Conservation (phyloP, 2,888 invertebrate genomes). For the Neoaliturus tenellus region DNA sequence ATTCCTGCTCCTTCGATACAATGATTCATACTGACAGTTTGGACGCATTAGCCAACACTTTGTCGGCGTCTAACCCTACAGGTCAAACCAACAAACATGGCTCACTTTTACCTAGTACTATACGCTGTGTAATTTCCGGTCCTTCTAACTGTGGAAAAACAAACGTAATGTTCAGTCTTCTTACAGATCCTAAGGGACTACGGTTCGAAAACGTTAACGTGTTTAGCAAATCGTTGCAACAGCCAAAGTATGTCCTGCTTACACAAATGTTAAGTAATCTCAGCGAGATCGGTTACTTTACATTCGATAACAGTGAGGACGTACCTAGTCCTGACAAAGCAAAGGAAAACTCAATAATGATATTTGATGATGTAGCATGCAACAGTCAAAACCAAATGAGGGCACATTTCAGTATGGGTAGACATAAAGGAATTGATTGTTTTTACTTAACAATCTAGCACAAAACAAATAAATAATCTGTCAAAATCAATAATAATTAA, state of each 20-base stretch:
- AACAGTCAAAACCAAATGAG: constrained; percentile 36
- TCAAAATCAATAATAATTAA: too few species aligned
- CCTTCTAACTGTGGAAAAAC: constrained; percentile 51
- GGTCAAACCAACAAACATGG: too few species aligned
- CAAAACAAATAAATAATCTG: too few species aligned
- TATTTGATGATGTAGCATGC: constrained; percentile 53
- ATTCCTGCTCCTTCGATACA: background rate
- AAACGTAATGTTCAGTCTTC: constrained; percentile 43
- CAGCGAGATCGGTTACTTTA: background rate
- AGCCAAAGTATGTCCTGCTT: constrained; percentile 47
- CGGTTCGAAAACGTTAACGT: constrained; percentile 42
- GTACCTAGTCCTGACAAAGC: constrained; percentile 39
- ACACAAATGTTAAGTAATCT: background rate
- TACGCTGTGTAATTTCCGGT: constrained; percentile 41
- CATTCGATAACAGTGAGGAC: constrained; percentile 22
- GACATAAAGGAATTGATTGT: constrained; percentile 50
- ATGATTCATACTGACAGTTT: background rate
- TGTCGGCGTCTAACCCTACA: too few species aligned
- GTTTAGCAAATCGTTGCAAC: constrained; percentile 51
- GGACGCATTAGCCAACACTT: too few species aligned
- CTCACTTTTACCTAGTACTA: constrained; percentile 8
- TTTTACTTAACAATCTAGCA: too few species aligned
- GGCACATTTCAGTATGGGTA: constrained; percentile 40
- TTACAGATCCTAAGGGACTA: constrained; percentile 32
- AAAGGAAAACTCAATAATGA: constrained; percentile 23